phyloP scores from a whole-genome alignment of 1,140 invertebrate species.

The Drosophila kikkawai region DNA sequence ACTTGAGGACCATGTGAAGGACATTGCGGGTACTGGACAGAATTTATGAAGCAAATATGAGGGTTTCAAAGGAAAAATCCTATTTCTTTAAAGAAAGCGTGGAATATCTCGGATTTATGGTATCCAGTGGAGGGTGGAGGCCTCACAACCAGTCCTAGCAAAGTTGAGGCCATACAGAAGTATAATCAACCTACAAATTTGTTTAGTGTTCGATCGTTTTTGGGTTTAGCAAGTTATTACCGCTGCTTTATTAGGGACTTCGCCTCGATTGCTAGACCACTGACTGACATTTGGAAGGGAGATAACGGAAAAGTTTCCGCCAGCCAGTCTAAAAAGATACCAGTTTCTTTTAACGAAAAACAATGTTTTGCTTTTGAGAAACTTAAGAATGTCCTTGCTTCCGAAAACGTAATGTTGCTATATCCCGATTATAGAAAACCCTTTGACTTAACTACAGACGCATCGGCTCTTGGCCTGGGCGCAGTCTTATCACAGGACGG shows the following conservation, averaged over 20 bases:
- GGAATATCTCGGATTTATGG: neutral
- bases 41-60: neutral
- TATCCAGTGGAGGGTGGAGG: neutral
- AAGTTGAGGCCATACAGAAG: neutral
- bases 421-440: neutral
- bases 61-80: neutral
- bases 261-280: neutral
- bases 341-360: neutral
- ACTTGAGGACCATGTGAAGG: neutral
- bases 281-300: neutral
- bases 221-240: neutral
- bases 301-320: neutral
- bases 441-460: conserved; percentile 3
- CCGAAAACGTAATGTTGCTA: neutral
- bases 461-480: neutral
- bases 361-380: neutral
- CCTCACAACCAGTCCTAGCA: conserved; percentile 1
- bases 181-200: neutral
- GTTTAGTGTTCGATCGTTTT: neutral
- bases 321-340: neutral
- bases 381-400: neutral
- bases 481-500: neutral
- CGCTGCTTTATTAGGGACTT: neutral
- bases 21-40: conserved; percentile 1
- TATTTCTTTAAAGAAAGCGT: conserved; percentile 6